Percentiles rank a stretch among this genome's conserved stretches.
These are phyloP conservation scores for Copsychus sechellarum DNA, from an alignment of 2,113 vertebrate genomes.

Conservation along the genomic window DNA sequence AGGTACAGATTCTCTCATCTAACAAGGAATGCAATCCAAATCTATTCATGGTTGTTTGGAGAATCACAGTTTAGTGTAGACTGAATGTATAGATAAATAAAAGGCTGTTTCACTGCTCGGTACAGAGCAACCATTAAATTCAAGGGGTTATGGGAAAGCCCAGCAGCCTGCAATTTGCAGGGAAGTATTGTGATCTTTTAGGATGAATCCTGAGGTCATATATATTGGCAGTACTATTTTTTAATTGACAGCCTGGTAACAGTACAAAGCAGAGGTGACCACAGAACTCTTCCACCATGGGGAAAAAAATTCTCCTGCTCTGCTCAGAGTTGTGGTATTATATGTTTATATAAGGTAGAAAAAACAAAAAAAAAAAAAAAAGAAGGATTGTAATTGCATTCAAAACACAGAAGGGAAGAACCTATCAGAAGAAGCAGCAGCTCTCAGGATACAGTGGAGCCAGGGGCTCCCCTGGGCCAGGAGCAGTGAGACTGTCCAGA, in stretches of 20 bases:
- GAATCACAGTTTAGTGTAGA: neutral
- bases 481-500: neutral
- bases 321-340: neutral
- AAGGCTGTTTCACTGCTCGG: neutral
- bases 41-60: constrained; percentile 1
- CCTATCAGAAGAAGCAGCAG: neutral
- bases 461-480: neutral
- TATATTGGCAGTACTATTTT: neutral
- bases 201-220: neutral
- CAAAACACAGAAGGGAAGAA: neutral
- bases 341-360: neutral
- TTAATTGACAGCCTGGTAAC: fast-evolving
- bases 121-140: neutral
- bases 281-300: neutral
- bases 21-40: neutral
- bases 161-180: neutral
- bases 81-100: constrained; percentile 26
- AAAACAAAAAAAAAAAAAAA: neutral
- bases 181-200: neutral
- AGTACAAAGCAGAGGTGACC: neutral
- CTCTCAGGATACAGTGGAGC: neutral
- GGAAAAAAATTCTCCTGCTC: neutral
- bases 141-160: neutral
- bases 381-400: neutral
- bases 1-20: constrained; percentile 37